Evolutionary conservation across 1,140 invertebrate species (phyloP), one percentile per base, ranked within the genome.

Genomic region (Araneus ventricosus): DNA sequence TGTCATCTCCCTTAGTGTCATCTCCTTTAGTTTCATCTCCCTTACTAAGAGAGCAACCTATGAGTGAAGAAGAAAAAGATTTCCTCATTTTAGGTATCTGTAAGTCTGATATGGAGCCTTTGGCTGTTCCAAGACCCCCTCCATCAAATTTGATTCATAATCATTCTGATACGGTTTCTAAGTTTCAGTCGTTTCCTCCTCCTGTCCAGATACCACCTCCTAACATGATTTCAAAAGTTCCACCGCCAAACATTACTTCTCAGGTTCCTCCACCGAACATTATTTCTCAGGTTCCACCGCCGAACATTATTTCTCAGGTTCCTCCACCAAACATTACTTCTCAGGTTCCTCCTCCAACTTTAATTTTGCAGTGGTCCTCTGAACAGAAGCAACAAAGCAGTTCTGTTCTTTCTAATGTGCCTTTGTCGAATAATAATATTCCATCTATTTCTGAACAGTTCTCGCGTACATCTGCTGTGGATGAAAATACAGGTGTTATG

Each of bases 31-130:
- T n/a, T n/a, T n/a, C 39, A 45, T 10, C 70, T 22, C 6, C 10
- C 22, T 7, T 27, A 37, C 10, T 61, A 24, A 34, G 5, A 57
- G 20, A 30, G 24, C 3, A 22, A 14, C n/a, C 59, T n/a, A 24
- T 92, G 2, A 63, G 67, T n/a, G 91, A 93, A 82, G 91, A 93
- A 80, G 91, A 93, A 30, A 79, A 88, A 45, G 91, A 93, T 61
- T 93, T 93, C 20, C 24, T 88, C 37, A 30, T 93, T 24, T 80
- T 93, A 14, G 67, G 85, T 27, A 93, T 93, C 24, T 39, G 59
- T 14, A 93, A 88, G 61, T 24, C 30, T 59, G 91, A 93, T 63
- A 88, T 93, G 84, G 6, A 45, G 61, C 91, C 85, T 8, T 22
- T 93, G 4, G 91, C 70, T 63, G n/a, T 88, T 61, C 91, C 91